These are phyloP conservation scores for Anniella stebbinsi DNA, from an alignment of 2,797 vertebrate species.

Conservation along the genomic window DNA sequence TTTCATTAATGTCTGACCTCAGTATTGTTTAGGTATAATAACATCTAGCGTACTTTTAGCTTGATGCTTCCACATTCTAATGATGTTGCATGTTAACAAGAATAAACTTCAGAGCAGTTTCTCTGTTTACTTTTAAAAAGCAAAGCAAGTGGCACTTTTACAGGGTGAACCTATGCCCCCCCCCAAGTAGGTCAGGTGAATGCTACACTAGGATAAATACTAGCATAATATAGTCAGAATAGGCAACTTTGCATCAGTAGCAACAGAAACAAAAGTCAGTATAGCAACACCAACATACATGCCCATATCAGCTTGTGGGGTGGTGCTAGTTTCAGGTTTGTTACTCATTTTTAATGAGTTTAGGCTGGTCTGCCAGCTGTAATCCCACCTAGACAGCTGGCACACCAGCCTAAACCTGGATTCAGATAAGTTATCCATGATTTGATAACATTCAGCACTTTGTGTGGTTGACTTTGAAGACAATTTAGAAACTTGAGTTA, in stretches of 20 bases:
- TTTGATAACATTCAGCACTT: not conserved
- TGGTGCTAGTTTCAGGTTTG: not conserved
- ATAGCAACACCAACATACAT: not conserved
- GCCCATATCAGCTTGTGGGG: too few relatives aligned
- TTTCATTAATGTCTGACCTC: not conserved
- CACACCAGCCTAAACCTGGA: not conserved
- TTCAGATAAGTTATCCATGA: not conserved
- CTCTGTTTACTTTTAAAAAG: not conserved
- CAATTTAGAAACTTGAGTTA: not conserved
- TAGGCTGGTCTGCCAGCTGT: not conserved
- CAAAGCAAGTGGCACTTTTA: not conserved
- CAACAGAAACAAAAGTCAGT: not conserved
- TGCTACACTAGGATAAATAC: not conserved
- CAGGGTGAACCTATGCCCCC: not conserved
- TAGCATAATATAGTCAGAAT: not conserved
- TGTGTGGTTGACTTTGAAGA: not conserved
- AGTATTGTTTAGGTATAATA: not conserved
- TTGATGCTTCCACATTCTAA: not conserved
- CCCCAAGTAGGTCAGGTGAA: not conserved
- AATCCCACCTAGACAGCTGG: not conserved
- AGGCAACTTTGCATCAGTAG: too few relatives aligned
- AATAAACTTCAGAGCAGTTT: conserved; percentile 1
- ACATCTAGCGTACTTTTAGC: conserved; percentile 12
- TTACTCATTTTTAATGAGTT: not conserved
- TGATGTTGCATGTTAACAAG: not conserved